These are phyloP conservation scores for Oncorhynchus clarkii DNA, from an alignment of 2,113 vertebrate species.

Conservation along the genomic window DNA sequence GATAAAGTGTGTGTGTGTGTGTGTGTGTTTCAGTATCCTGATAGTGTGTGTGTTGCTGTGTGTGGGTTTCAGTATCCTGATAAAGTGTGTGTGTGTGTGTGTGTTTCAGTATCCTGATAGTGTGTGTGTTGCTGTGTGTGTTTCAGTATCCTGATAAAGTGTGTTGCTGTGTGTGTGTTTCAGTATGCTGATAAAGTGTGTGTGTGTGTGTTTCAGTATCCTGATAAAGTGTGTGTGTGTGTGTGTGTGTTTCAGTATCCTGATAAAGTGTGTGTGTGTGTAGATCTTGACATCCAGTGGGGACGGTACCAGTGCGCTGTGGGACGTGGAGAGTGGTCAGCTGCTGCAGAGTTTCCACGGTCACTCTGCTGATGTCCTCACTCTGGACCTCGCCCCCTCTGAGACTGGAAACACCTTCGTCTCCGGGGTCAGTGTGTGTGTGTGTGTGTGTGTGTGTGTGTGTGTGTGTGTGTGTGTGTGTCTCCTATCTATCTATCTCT, in stretches of 20 bases:
- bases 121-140: too few relatives aligned
- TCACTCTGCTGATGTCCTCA: constrained; percentile 91
- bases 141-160: too few relatives aligned
- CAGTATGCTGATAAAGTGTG: constrained; percentile 34
- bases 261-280: constrained; percentile 56
- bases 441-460: constrained; percentile 33
- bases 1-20: too few relatives aligned
- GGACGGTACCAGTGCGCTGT: constrained; percentile 93
- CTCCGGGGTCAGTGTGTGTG: constrained; percentile 82
- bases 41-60: constrained; percentile 56
- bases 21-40: too few relatives aligned
- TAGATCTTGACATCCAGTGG: constrained; percentile 94
- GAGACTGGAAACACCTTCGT: constrained; percentile 98
- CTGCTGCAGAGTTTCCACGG: constrained; percentile 98
- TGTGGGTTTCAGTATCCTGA: too few relatives aligned
- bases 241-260: too few relatives aligned
- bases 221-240: constrained; percentile 34
- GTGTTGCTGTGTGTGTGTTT: too few relatives aligned
- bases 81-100: constrained; percentile 13
- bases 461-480: background rate
- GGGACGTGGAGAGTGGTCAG: constrained; percentile 97
- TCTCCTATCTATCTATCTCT: background rate
- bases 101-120: too few relatives aligned
- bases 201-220: constrained; percentile 40
- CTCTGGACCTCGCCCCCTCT: constrained; percentile 89